These are phyloP conservation scores for Siphonodentalium dalli DNA, from an alignment of 2,888 invertebrate genomes.

Conservation along the genomic window DNA sequence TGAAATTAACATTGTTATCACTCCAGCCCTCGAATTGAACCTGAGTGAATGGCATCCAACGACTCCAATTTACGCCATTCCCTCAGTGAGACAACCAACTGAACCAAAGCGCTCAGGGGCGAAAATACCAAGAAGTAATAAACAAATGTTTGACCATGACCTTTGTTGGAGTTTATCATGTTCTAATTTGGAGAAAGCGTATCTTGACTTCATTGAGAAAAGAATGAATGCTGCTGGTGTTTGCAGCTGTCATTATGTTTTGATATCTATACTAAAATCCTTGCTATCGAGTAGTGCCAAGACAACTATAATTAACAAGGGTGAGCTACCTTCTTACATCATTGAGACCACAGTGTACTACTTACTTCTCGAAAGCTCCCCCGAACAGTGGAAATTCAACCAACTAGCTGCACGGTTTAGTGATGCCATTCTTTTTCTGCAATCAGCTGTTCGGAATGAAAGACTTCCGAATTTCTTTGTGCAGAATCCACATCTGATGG, in stretches of 20 bases:
- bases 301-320: conserved; percentile 38
- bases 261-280: conserved; percentile 41
- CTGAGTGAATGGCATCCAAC: conserved; percentile 33
- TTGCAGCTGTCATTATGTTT: conserved; percentile 36
- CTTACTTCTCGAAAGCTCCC: conserved; percentile 44
- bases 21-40: conserved; percentile 41
- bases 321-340: conserved; percentile 32
- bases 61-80: conserved; percentile 38
- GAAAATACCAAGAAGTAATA: neutral
- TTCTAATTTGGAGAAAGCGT: conserved; percentile 31
- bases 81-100: conserved; percentile 13
- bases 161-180: conserved; percentile 38
- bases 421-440: conserved; percentile 44
- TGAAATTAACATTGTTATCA: conserved; percentile 39
- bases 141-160: conserved; percentile 23
- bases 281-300: conserved; percentile 37
- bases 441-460: conserved; percentile 36
- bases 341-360: conserved; percentile 41
- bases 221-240: conserved; percentile 34
- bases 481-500: conserved; percentile 44
- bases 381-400: conserved; percentile 42
- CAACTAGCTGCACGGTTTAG: conserved; percentile 41
- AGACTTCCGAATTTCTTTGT: conserved; percentile 47
- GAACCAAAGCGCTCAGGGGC: no score
- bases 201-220: conserved; percentile 24